Conservation (phyloP, 1,140 invertebrate species). For the Holotrichia oblita region DNA sequence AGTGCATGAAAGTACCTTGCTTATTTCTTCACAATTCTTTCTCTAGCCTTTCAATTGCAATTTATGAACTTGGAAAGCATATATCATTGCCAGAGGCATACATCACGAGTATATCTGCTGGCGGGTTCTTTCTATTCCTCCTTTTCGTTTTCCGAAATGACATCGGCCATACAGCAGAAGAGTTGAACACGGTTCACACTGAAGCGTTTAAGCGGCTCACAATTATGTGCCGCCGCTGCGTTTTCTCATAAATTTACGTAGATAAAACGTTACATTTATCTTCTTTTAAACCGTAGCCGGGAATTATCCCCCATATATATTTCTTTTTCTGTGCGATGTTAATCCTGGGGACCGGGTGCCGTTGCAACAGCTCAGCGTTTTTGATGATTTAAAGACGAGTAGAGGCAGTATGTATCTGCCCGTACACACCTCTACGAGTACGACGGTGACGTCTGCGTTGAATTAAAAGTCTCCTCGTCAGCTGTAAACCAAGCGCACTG, state of each 20-base stretch:
- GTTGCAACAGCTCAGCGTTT: slow-evolving; percentile 49
- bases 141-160: slow-evolving; percentile 18
- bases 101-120: neutral
- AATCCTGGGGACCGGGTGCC: slow-evolving; percentile 45
- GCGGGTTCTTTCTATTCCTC: slow-evolving; percentile 1
- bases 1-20: too few relatives aligned
- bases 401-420: neutral
- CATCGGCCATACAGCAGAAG: neutral
- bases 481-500: slow-evolving; percentile 41
- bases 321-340: slow-evolving; percentile 49
- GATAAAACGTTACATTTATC: slow-evolving; percentile 53
- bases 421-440: neutral
- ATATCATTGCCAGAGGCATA: neutral
- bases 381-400: slow-evolving; percentile 51
- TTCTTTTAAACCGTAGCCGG: slow-evolving; percentile 49
- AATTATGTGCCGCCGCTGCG: slow-evolving; percentile 46
- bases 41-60: neutral
- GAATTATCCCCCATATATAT: slow-evolving; percentile 47
- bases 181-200: slow-evolving; percentile 8
- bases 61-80: neutral
- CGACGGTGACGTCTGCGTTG: slow-evolving; percentile 37
- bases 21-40: neutral
- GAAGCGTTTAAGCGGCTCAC: slow-evolving; percentile 41
- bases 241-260: slow-evolving; percentile 51
- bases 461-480: slow-evolving; percentile 44